A percentile compares a stretch with the other conserved stretches of the same genome.
Evolutionary conservation across 64 coral and sea anemone species (phyloP).

Genomic region (Pocillopora damicornis): DNA sequence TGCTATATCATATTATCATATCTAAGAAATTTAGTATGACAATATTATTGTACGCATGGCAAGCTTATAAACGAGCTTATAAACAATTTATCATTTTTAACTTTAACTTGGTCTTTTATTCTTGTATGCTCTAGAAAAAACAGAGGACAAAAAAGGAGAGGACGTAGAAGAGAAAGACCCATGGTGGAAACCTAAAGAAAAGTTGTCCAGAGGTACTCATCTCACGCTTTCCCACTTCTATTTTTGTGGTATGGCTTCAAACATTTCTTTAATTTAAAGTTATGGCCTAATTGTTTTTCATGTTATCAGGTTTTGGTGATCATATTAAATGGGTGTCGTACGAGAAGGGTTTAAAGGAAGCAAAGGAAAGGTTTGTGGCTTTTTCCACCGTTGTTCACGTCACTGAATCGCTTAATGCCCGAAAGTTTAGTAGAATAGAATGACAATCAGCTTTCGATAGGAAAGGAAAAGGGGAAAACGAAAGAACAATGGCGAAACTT

Average conservation of each 20-base stretch:
- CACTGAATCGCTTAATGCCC: no score
- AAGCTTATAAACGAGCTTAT: no score
- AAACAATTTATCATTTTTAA: no score
- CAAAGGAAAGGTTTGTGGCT: slow-evolving; percentile 55
- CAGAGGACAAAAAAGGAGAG: slow-evolving; percentile 41
- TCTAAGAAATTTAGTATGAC: no score
- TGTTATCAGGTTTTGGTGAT: slow-evolving; percentile 56
- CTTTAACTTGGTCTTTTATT: neutral
- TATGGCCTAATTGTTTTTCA: neutral
- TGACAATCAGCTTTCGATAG: neutral
- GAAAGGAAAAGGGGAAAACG: no score
- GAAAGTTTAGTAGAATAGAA: no score
- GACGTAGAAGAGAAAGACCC: slow-evolving; percentile 49
- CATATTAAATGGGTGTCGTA: slow-evolving; percentile 69
- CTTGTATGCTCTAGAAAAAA: slow-evolving; percentile 2
- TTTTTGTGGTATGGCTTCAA: neutral
- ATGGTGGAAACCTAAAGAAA: slow-evolving; percentile 70
- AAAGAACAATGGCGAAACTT: no score
- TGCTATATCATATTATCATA: no score
- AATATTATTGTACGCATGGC: no score
- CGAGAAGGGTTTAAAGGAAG: slow-evolving; percentile 66
- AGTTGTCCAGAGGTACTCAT: slow-evolving; percentile 9
- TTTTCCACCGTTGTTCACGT: no score
- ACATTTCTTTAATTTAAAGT: neutral
- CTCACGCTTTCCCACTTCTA: no score